These are phyloP conservation scores for Labroides dimidiatus DNA, from an alignment of 2,797 vertebrate genomes.

Conservation along the genomic window DNA sequence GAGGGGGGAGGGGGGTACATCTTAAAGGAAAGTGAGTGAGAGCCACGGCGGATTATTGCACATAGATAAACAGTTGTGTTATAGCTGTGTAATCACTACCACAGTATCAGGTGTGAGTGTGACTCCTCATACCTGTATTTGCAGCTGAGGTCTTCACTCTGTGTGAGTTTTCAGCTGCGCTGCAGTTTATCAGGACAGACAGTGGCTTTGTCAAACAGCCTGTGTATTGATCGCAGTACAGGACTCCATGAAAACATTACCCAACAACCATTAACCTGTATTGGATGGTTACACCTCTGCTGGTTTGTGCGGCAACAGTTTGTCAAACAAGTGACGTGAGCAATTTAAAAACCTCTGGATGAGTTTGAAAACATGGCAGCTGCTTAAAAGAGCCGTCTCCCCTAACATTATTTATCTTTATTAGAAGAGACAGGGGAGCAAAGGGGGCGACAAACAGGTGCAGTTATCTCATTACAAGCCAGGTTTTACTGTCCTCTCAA, in stretches of 20 bases:
- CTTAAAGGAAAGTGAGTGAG: background rate
- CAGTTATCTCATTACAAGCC: slow-evolving; percentile 45
- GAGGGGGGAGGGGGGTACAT: background rate
- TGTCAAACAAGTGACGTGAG: background rate
- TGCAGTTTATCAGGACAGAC: slow-evolving; percentile 52
- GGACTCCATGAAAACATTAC: slow-evolving; percentile 30
- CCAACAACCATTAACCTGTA: slow-evolving; percentile 6
- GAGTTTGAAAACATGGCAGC: slow-evolving; percentile 14
- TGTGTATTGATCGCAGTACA: slow-evolving; percentile 29
- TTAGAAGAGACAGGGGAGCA: background rate
- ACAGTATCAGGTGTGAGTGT: slow-evolving; percentile 1
- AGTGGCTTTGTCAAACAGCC: slow-evolving; percentile 35
- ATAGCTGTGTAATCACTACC: background rate
- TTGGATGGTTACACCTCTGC: slow-evolving; percentile 10
- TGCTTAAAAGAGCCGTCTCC: slow-evolving; percentile 9
- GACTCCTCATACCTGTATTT: slow-evolving; percentile 40
- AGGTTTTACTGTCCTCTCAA: slow-evolving; percentile 55
- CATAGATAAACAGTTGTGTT: background rate
- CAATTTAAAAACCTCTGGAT: background rate
- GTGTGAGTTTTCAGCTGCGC: slow-evolving; percentile 24
- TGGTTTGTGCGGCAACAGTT: slow-evolving; percentile 41
- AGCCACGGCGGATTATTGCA: background rate
- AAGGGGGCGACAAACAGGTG: slow-evolving; percentile 31
- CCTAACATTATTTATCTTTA: slow-evolving; percentile 15
- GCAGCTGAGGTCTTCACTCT: slow-evolving; percentile 18